Evolutionary conservation across 2,113 vertebrate species (phyloP).

Genomic region (Pseudorasbora parva): DNA sequence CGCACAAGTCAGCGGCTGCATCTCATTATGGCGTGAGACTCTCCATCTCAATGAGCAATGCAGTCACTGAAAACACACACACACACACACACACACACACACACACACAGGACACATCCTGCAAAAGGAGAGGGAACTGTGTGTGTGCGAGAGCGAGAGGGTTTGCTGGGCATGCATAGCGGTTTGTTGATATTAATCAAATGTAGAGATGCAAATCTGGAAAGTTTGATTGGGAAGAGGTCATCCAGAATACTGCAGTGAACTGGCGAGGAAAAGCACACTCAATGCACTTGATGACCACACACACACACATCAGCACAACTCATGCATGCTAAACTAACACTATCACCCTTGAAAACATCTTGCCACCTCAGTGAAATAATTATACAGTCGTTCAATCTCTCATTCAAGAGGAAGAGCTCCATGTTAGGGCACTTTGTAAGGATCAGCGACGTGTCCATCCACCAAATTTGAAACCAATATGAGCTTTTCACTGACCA

Average conservation of each 20-base stretch:
- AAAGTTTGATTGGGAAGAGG: conserved; percentile 66
- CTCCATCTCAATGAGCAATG: conserved; percentile 43
- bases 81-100: background rate
- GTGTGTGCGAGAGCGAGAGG: conserved; percentile 15
- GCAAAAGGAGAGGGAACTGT: conserved; percentile 9
- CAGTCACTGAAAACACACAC: conserved; percentile 77
- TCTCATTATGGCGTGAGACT: conserved; percentile 75
- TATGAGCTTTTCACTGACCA: background rate
- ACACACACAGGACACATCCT: conserved; percentile 26
- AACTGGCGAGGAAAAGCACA: conserved; percentile 43
- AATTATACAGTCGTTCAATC: conserved; percentile 25
- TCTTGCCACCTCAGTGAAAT: no score
- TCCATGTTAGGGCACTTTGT: background rate
- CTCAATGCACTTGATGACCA: conserved; percentile 28
- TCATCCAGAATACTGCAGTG: conserved; percentile 74
- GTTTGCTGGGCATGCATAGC: background rate
- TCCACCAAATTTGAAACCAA: background rate
- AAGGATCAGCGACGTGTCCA: no score
- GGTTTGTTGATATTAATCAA: conserved; percentile 41
- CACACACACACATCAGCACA: background rate
- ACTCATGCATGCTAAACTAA: background rate
- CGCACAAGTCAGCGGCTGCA: conserved; percentile 65
- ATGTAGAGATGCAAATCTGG: conserved; percentile 43
- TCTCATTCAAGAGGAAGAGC: background rate
- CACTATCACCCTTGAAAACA: no score